phyloP scores from a whole-genome alignment of 2,113 vertebrate species.

The Equus przewalskii region DNA sequence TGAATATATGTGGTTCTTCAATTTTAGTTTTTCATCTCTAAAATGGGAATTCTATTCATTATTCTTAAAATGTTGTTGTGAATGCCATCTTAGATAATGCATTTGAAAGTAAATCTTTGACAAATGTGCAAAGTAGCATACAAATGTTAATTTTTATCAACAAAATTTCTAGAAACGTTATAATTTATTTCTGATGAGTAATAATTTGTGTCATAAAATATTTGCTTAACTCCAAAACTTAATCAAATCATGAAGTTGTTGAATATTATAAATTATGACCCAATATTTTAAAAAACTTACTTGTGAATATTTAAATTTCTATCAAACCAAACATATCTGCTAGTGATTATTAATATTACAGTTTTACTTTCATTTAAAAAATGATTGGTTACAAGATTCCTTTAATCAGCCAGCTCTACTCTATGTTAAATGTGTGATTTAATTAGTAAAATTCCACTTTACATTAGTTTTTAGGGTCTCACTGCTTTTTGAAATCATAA shows the following conservation, averaged over 20 bases:
- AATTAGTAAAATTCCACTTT: conserved; percentile 62
- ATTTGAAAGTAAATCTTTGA: not conserved
- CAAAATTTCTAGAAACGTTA: conserved; percentile 12
- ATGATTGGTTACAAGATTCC: not conserved
- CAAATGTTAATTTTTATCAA: conserved; percentile 57
- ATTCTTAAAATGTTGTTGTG: not conserved
- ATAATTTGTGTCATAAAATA: conserved; percentile 34
- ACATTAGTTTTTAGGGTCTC: conserved; percentile 35
- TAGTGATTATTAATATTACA: conserved; percentile 49
- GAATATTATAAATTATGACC: conserved; percentile 2
- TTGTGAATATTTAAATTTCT: conserved; percentile 62
- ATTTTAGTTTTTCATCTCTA: not conserved
- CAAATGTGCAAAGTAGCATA: not conserved
- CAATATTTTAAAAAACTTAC: not conserved
- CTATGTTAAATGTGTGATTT: conserved; percentile 17
- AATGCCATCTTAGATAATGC: not conserved
- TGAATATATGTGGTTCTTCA: not conserved
- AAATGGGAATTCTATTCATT: conserved; percentile 31
- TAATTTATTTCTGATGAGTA: conserved; percentile 18
- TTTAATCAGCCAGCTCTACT: conserved; percentile 39
- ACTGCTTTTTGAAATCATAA: conserved; percentile 42
- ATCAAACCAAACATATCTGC: conserved; percentile 26
- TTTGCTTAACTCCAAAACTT: conserved; percentile 38
- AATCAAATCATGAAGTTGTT: conserved; percentile 31
- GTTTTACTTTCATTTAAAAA: conserved; percentile 43